Base-by-base conservation (phyloP, 2,113 vertebrate genomes). In the Oreochromis spilurus region DNA sequence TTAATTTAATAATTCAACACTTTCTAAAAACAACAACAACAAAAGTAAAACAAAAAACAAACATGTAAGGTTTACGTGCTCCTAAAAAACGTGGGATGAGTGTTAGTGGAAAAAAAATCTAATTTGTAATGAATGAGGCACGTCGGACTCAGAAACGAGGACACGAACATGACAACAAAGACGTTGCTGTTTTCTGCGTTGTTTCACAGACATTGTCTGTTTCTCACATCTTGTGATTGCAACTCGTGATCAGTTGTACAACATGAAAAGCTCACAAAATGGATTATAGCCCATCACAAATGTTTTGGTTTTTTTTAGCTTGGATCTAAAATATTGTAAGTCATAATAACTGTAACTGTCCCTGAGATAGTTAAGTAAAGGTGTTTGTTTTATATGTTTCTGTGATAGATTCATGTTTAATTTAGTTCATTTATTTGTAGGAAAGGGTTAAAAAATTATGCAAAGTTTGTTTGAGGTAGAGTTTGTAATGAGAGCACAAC, bases 151-250 rank as follows among this genome's bases (percentile, higher is more conserved):
- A 67, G 58, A 77, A 92, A 81, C 0, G 38, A 89, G 82, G 88
- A 89, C 87, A 91, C 60, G 53, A 79, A 86, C 81, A 88, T 67
- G 70, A 86, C 53, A 90, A 95, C 94, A 94, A 95, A 89, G 87
- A 85, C 38, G 6, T 48, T 87, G 79, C 77, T 95, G 94, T 93
- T 75, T 65, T 38, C 26, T 17, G n/a, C 70, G 12, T 65, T 72
- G 53, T 81, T 89, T 81, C 52, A 82, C 77, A 88, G 84, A 84
- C 88, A 60, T 77, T 86, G 48, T 87, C 84, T 87, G 92, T 82
- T 77, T 86, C 86, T 62, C 78, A 43, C 79, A 87, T 93, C 95
- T 95, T 96, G 94, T 95, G 95, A 96, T 93, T 53, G 86, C 86
- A 92, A 84, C 95, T 95, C 84, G 93, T 95, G 95, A 95, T 95